These are phyloP conservation scores for Odontomyia ornata DNA, from an alignment of 2,888 invertebrate species.

Conservation along the genomic window DNA sequence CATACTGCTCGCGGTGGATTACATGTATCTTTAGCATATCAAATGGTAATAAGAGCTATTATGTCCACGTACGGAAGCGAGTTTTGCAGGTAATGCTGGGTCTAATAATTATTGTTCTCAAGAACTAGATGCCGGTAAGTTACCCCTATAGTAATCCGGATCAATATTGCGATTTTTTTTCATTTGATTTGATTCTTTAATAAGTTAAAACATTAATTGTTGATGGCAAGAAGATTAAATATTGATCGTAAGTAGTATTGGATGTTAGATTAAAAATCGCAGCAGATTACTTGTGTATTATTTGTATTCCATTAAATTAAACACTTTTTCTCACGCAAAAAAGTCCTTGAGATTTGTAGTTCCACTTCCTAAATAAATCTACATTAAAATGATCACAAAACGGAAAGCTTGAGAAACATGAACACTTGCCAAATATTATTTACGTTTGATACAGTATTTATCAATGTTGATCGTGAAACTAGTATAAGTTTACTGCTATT, in stretches of 20 bases:
- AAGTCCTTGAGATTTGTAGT: too few relatives aligned
- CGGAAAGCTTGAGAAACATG: too few relatives aligned
- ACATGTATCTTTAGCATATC: slow-evolving; percentile 1
- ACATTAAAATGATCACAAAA: too few relatives aligned
- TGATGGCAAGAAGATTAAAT: not conserved
- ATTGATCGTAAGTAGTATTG: not conserved
- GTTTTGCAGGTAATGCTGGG: not conserved
- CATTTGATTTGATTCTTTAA: not conserved
- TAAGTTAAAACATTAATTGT: not conserved
- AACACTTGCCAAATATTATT: too few relatives aligned
- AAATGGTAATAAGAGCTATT: not conserved
- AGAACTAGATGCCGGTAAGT: not conserved
- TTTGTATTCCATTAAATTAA: too few relatives aligned
- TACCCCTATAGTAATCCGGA: slow-evolving; percentile 17
- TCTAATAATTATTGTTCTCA: not conserved
- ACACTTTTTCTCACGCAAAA: too few relatives aligned
- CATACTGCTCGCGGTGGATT: not conserved
- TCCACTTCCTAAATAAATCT: too few relatives aligned
- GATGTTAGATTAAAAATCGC: too few relatives aligned
- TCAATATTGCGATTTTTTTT: slow-evolving; percentile 1
- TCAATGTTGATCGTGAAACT: too few relatives aligned
- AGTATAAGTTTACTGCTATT: too few relatives aligned
- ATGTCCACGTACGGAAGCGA: slow-evolving; percentile 21
- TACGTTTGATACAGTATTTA: too few relatives aligned
- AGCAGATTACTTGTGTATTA: too few relatives aligned